Evolutionary conservation across 2,888 invertebrate species (phyloP), one percentile per base, ranked within the genome.

Genomic region (Cotesia congregata): DNA sequence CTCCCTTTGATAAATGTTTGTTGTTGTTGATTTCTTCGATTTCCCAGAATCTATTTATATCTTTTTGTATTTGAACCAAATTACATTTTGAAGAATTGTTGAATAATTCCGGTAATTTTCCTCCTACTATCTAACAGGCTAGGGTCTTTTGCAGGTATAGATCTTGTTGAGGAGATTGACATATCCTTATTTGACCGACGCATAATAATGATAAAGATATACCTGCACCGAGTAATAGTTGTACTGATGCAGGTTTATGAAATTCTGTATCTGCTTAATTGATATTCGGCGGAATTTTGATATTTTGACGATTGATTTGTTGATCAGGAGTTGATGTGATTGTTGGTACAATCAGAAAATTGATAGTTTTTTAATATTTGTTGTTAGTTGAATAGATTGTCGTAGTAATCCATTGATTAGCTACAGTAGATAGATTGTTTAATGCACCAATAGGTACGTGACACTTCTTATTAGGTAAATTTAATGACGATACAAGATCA

Each of bases 41-140:
- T 62, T 77, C 71, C 82, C 81, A 82, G 74, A 83, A 82, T 65
- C 74, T 79, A 12, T 68, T 39, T 0, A 80, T 9, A 9, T 62
- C 39, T 5, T 61, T 17, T 30, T 79, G 40, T 0, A 77, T 38
- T 12, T 72, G 41, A 6, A 38, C 64, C 17, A 74, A 17, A 60
- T 40, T n/a, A 6, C 70, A 67, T 61, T 59, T 50, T 50, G 50
- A 50, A 50, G 12, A 50, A 5, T 50, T 50, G 9, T 7, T 50
- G 50, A 50, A 50, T 50, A 50, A 50, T 50, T 50, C 50, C 40
- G 69, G 59, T 17, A 15, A 30, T n/a, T 12, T 20, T 64, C 79
- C 75, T 1, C 72, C 77, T n/a, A 77, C 41, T 5, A 77, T 67
- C 75, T 77, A 79, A 7, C 77, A 74, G 7, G 77, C 40, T 15